phyloP scores from a whole-genome alignment of 1,140 invertebrate species.

The Matsumurasca onukii region DNA sequence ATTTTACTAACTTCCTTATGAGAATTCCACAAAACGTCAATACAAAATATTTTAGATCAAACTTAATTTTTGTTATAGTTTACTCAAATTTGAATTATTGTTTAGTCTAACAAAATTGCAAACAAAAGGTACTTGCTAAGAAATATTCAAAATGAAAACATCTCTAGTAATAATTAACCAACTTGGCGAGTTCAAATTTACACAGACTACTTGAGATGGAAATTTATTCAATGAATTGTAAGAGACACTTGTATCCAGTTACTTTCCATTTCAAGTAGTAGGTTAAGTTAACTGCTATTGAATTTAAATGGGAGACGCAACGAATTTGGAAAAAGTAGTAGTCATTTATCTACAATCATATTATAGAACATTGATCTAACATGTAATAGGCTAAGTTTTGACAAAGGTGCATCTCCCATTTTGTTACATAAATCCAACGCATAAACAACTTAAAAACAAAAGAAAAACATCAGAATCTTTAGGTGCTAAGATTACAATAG shows the following conservation, averaged over 20 bases:
- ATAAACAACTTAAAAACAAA: conserved; percentile 13
- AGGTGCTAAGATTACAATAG: conserved; percentile 20
- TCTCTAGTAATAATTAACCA: background rate
- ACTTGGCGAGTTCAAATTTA: background rate
- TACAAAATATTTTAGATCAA: no score
- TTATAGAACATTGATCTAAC: background rate
- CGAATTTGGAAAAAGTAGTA: background rate
- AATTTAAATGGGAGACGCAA: conserved; percentile 4
- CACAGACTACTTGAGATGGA: conserved; percentile 18
- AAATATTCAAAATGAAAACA: no score
- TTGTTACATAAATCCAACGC: background rate
- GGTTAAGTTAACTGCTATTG: conserved; percentile 13
- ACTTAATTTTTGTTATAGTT: no score
- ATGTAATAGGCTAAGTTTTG: no score
- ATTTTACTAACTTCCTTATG: conserved; percentile 24
- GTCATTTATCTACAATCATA: background rate
- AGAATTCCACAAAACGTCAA: conserved; percentile 29
- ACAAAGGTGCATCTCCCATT: conserved; percentile 4
- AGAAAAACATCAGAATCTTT: background rate
- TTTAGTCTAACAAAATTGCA: no score
- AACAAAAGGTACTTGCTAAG: no score
- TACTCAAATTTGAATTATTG: no score
- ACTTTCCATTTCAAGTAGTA: conserved; percentile 18
- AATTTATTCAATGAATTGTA: background rate
- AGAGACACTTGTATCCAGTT: background rate